phyloP scores from a whole-genome alignment of 1,140 invertebrate species.

The Megalopta genalis region DNA sequence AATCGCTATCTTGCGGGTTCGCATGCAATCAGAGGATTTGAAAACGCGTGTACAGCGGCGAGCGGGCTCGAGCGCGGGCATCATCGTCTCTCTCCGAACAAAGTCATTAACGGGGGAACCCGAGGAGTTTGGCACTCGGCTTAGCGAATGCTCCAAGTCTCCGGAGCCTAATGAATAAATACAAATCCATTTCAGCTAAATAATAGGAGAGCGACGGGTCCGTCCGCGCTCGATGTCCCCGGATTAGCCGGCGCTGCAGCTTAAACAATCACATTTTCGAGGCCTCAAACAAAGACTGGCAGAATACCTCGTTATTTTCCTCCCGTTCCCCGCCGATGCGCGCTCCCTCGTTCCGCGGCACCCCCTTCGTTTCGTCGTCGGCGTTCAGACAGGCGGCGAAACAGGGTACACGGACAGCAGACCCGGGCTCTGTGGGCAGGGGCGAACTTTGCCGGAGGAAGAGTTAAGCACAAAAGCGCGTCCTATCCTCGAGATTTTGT shows the following conservation, averaged over 20 bases:
- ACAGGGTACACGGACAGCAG: constrained; percentile 32
- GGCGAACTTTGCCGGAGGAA: neutral
- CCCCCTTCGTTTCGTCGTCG: neutral
- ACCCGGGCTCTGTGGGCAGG: neutral
- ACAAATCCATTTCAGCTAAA: constrained; percentile 18
- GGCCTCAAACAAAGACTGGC: constrained; percentile 37
- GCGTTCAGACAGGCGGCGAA: constrained; percentile 45
- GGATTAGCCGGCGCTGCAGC: constrained; percentile 36
- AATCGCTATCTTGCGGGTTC: neutral
- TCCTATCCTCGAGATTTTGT: neutral
- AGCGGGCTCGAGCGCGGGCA: neutral
- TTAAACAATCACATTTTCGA: constrained; percentile 53
- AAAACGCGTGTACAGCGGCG: neutral
- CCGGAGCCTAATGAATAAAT: constrained; percentile 29
- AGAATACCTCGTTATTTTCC: constrained; percentile 29
- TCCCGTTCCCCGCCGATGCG: no score
- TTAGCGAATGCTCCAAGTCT: neutral
- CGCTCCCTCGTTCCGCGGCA: no score
- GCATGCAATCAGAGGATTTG: neutral
- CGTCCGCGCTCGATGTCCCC: neutral
- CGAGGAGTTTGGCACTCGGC: neutral
- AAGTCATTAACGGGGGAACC: constrained; percentile 6
- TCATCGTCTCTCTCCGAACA: neutral
- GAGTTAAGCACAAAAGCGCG: constrained; percentile 12
- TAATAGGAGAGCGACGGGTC: neutral